Evolutionary conservation across 2,113 vertebrate species (phyloP), one percentile per base, ranked within the genome.

Genomic region (Zosterops pallidus): DNA sequence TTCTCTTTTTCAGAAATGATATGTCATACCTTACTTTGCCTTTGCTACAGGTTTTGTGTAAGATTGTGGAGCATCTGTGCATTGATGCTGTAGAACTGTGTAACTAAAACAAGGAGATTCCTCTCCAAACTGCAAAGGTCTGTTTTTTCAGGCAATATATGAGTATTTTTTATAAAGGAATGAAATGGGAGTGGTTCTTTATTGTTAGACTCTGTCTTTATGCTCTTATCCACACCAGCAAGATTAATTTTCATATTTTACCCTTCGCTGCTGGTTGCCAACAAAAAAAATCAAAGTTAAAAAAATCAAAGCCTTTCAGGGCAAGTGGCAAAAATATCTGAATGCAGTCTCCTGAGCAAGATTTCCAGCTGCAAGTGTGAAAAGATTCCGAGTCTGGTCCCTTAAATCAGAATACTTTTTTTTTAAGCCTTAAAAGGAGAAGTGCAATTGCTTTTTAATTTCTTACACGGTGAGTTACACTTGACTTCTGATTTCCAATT

Each of bases 371-470:
- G 33, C 29, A 44, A 85, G 21, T 14, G 24, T 3, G 6, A 19
- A 53, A 79, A 87, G 47, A 62, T 86, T 69, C 35, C 5, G 13
- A 89, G 67, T 85, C 67, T 69, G 63, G 21, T 62, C 21, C 20
- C 29, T 62, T 89, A 57, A 57, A 77, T 15, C 1, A 4, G 16
- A 67, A 37, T 28, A n/a, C 29, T 29, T 53, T 75, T 90, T 75
- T 90, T 91, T 86, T 35, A 95, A 80, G 15, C 31, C 49, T 76
- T 22, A 85, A 62, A 85, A 82, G 33, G 59, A 67, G 77, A 59
- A 68, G 33, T 19, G 53, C 39, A 55, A 95, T 86, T 83, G 74
- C 47, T 69, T 95, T 88, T 83, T 70, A 84, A 78, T 95, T 93
- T 95, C 35, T 57, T 79, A 91, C 52, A 67, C 59, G 79, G 50